These are phyloP conservation scores for Sylvilagus floridanus DNA, from an alignment of 2,797 vertebrate species.

Conservation along the genomic window DNA sequence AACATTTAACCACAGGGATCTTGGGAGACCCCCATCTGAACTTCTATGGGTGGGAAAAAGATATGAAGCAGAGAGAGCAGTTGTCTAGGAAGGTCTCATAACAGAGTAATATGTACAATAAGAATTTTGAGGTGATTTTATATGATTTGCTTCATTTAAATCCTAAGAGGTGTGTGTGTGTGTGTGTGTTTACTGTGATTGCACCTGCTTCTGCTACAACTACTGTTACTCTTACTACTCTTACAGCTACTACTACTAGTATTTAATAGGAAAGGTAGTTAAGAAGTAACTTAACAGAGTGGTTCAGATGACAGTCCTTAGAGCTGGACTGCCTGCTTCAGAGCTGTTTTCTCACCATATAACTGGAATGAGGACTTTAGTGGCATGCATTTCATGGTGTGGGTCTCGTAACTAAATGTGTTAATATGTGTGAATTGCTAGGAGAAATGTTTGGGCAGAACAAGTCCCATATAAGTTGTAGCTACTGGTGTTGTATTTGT, in stretches of 20 bases:
- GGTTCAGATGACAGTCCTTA: background rate
- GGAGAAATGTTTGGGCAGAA: background rate
- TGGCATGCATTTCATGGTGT: background rate
- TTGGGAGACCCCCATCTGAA: slow-evolving; percentile 64
- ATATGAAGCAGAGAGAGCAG: background rate
- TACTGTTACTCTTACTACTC: background rate
- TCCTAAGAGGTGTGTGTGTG: background rate
- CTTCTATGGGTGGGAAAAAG: slow-evolving; percentile 8
- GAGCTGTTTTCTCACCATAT: background rate
- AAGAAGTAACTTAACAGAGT: background rate
- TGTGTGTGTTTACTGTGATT: background rate
- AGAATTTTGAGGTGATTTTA: slow-evolving; percentile 9
- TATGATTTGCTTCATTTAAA: slow-evolving; percentile 2
- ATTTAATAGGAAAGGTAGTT: background rate
- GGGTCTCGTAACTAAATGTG: background rate
- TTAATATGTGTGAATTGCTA: background rate
- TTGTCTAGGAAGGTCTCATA: background rate
- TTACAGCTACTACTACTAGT: background rate
- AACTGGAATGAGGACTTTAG: background rate
- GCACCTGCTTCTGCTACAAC: background rate
- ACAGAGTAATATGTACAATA: background rate
- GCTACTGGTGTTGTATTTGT: background rate
- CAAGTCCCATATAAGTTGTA: background rate
- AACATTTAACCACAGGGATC: slow-evolving; percentile 38
- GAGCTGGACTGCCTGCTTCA: background rate